Conservation (phyloP, 2,888 invertebrate species). For the Agrilus mali region DNA sequence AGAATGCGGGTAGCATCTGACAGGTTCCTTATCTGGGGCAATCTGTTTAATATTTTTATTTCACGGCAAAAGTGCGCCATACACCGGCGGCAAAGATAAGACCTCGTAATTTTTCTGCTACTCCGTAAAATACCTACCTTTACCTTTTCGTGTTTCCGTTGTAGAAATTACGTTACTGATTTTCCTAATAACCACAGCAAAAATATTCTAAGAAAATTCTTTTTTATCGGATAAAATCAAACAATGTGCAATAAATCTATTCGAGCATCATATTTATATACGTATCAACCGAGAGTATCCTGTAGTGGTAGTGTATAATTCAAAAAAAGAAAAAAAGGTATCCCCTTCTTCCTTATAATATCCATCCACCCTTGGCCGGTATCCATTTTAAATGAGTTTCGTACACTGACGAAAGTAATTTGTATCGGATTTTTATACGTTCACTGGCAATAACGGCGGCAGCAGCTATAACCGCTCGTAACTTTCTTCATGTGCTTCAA, state of each 20-base stretch:
- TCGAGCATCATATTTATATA: no score
- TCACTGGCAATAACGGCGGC: background rate
- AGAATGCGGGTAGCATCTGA: constrained; percentile 32
- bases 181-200: no score
- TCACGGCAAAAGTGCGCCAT: constrained; percentile 9
- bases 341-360: no score
- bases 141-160: no score
- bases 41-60: constrained; percentile 36
- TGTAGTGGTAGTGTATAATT: no score
- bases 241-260: no score
- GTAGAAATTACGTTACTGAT: no score
- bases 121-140: background rate
- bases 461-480: constrained; percentile 11
- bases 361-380: background rate
- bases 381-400: background rate
- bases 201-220: no score
- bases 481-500: constrained; percentile 23
- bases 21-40: constrained; percentile 36
- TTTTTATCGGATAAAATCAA: no score
- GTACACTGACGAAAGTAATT: background rate
- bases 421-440: background rate
- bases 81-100: background rate
- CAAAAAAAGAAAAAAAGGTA: no score
- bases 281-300: no score
- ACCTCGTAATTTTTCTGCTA: background rate